Evolutionary conservation across 2,888 invertebrate genomes (phyloP).

Genomic region (Platypus cylindrus): DNA sequence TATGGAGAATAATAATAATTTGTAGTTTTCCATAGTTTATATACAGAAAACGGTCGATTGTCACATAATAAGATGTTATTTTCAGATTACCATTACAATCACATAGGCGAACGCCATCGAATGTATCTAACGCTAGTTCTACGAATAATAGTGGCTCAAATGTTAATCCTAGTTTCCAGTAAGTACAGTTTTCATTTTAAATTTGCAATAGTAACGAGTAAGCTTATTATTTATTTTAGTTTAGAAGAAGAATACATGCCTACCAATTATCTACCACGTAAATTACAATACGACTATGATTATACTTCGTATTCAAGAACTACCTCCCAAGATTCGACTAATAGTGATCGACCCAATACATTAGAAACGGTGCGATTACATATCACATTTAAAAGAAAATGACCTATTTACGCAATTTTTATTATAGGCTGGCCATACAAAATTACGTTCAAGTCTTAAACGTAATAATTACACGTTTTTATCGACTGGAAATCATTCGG

Average conservation of each 20-base stretch:
- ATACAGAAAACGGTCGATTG: no score
- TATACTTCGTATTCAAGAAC: slow-evolving; percentile 32
- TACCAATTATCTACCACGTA: slow-evolving; percentile 35
- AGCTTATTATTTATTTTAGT: slow-evolving; percentile 25
- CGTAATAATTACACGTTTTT: slow-evolving; percentile 44
- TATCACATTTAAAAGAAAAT: no score
- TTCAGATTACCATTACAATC: slow-evolving; percentile 30
- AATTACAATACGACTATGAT: slow-evolving; percentile 30
- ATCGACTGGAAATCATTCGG: slow-evolving; percentile 37
- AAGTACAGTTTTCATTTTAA: slow-evolving; percentile 25
- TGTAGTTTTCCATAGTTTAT: no score
- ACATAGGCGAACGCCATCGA: slow-evolving; percentile 69
- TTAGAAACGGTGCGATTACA: slow-evolving; percentile 13
- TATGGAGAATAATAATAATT: no score
- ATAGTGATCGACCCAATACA: slow-evolving; percentile 47
- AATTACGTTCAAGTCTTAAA: slow-evolving; percentile 67
- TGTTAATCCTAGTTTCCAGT: slow-evolving; percentile 48
- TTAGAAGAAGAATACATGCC: slow-evolving; percentile 46
- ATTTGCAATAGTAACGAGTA: background rate
- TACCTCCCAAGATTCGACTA: slow-evolving; percentile 38
- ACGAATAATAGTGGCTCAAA: slow-evolving; percentile 43
- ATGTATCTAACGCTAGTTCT: slow-evolving; percentile 52
- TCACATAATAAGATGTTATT: background rate
- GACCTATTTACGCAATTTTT: background rate
- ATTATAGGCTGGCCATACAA: slow-evolving; percentile 37